Evolutionary conservation across 2,113 vertebrate genomes (phyloP).

Genomic region (Cyprinodon brontotheroides): DNA sequence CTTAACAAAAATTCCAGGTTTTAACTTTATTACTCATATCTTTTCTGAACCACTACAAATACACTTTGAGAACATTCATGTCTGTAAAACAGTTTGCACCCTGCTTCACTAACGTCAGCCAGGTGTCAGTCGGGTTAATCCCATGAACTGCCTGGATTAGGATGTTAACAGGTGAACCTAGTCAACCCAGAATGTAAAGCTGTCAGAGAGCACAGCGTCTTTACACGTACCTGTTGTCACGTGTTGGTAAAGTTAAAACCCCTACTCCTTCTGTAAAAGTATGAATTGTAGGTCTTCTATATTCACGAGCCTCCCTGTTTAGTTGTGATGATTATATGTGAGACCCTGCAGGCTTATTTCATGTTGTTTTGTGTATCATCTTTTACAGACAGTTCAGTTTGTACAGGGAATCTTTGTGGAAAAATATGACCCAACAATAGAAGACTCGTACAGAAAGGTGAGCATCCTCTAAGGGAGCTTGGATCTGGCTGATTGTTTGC

Average conservation of each 20-base stretch:
- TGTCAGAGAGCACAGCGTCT: neutral
- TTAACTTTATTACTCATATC: neutral
- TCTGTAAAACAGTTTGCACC: constrained; percentile 19
- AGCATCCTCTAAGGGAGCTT: constrained; percentile 49
- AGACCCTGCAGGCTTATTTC: constrained; percentile 17
- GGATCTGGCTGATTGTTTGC: constrained; percentile 53
- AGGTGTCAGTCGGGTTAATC: constrained; percentile 54
- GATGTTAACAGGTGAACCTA: constrained; percentile 45
- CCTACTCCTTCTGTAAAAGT: neutral
- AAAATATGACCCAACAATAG: constrained; percentile 99
- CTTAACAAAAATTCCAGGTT: neutral
- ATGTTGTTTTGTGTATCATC: constrained; percentile 36
- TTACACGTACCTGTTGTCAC: neutral
- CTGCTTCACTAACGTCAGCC: constrained; percentile 26
- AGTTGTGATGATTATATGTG: neutral
- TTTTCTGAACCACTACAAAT: neutral
- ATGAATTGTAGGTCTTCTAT: neutral
- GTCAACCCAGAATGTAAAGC: constrained; percentile 31
- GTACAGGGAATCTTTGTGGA: constrained; percentile 99
- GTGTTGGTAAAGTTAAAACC: neutral
- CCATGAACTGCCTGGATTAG: constrained; percentile 39
- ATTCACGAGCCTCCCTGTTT: neutral
- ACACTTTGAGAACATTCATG: neutral
- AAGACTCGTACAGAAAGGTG: constrained; percentile 99
- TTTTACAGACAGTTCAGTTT: constrained; percentile 94